Percentiles rank a stretch among this genome's conserved stretches.
Conservation (phyloP, 2,113 vertebrate genomes). For the Butastur rufipennis region DNA sequence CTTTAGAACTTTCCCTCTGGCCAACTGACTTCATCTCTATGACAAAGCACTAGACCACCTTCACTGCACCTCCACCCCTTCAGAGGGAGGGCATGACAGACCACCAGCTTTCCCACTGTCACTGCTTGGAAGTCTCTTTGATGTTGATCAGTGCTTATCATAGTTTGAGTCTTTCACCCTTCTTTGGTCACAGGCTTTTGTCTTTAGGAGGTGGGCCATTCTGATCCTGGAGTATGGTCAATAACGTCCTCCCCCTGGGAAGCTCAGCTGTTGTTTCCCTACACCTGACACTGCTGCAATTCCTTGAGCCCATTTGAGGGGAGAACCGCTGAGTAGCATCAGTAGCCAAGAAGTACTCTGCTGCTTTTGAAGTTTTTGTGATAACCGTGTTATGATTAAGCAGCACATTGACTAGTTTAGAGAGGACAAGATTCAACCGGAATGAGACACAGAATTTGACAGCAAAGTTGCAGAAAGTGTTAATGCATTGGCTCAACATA, state of each 20-base stretch:
- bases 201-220: neutral
- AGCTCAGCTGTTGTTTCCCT: neutral
- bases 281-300: neutral
- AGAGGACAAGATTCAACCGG: neutral
- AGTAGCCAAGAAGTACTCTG: neutral
- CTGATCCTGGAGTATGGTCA: neutral
- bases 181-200: neutral
- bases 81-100: neutral
- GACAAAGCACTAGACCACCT: neutral
- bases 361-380: neutral
- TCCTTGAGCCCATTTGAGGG: neutral
- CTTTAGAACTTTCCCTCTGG: neutral
- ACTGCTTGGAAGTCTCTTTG: neutral
- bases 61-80: neutral
- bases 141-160: neutral
- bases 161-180: neutral
- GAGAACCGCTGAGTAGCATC: neutral
- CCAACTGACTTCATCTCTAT: neutral
- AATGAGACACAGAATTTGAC: neutral
- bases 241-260: neutral
- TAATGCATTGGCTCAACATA: neutral
- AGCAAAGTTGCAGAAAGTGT: neutral
- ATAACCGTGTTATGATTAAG: neutral
- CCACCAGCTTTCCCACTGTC: neutral
- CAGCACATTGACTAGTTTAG: neutral